Conservation (phyloP, 2,113 vertebrate genomes). For the Tragelaphus buxtoni region DNA sequence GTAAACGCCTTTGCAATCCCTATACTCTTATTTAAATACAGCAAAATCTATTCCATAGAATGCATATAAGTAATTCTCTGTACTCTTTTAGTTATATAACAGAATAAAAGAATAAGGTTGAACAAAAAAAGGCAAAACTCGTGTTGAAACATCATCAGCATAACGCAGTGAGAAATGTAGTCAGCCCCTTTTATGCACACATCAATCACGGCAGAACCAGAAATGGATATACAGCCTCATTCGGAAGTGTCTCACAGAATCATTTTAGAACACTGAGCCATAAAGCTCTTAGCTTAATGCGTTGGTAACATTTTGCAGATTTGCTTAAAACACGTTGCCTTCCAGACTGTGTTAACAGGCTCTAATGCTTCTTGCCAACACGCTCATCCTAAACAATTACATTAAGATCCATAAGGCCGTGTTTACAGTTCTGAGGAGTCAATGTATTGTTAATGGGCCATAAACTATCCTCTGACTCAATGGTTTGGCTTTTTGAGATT, state of each 20-base stretch:
- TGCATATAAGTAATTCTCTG: background rate
- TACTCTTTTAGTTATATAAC: background rate
- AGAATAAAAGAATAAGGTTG: background rate
- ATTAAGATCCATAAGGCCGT: slow-evolving; percentile 67
- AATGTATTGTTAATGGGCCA: slow-evolving; percentile 63
- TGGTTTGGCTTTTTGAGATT: slow-evolving; percentile 67
- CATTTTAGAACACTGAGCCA: slow-evolving; percentile 49
- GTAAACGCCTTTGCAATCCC: background rate
- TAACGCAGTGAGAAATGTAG: background rate
- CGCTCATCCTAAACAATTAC: slow-evolving; percentile 74
- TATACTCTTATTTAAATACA: background rate
- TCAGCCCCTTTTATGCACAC: background rate
- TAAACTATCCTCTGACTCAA: slow-evolving; percentile 67
- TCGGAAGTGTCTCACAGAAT: slow-evolving; percentile 23
- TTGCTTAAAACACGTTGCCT: slow-evolving; percentile 69
- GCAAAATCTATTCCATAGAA: background rate
- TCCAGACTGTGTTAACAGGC: slow-evolving; percentile 69
- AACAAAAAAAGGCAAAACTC: background rate
- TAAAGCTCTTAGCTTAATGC: slow-evolving; percentile 70
- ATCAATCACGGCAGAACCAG: slow-evolving; percentile 66
- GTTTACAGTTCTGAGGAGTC: slow-evolving; percentile 70
- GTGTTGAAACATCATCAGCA: background rate
- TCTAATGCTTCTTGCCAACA: slow-evolving; percentile 67
- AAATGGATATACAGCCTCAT: slow-evolving; percentile 41
- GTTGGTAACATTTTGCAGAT: slow-evolving; percentile 71